Evolutionary conservation across 2,888 invertebrate genomes (phyloP).

Genomic region (Microplitis manilae): DNA sequence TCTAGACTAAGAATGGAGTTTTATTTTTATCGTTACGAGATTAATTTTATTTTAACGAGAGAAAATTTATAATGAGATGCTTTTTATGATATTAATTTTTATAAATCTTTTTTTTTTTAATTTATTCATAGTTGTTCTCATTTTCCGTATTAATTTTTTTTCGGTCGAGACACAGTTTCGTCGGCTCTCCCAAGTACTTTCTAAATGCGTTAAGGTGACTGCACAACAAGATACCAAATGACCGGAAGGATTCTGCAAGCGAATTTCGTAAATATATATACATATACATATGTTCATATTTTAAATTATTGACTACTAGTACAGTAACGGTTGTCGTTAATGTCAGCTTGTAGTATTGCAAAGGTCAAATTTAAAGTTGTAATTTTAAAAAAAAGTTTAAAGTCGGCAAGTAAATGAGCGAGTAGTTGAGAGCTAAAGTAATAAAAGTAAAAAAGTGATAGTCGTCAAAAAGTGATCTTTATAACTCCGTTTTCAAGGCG

Average conservation of each 20-base stretch:
- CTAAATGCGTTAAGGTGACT: constrained; percentile 64
- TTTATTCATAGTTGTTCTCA: not conserved
- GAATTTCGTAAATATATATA: constrained; percentile 24
- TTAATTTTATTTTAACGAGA: not conserved
- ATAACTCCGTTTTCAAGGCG: constrained; percentile 34
- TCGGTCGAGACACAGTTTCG: constrained; percentile 35
- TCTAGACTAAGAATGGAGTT: constrained; percentile 6
- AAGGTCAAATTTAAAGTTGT: too few species aligned
- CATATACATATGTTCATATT: too few species aligned
- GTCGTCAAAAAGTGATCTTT: constrained; percentile 10
- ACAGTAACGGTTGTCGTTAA: too few species aligned
- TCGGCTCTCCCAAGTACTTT: constrained; percentile 57
- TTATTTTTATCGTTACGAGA: not conserved
- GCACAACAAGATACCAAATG: constrained; percentile 50
- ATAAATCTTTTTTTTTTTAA: constrained; percentile 9
- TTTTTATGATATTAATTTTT: constrained; percentile 3
- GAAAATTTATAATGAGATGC: constrained; percentile 3
- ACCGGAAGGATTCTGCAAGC: constrained; percentile 38
- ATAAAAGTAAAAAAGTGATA: constrained; percentile 11
- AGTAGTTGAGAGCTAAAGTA: not conserved
- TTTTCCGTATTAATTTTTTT: constrained; percentile 23
- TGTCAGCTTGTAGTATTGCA: too few species aligned
- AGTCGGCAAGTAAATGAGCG: not conserved
- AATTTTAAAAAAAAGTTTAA: not conserved
- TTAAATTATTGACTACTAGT: too few species aligned